A percentile compares a stretch with the other conserved stretches of the same genome.
Conservation (phyloP, 2,113 vertebrate genomes). For the Amazona vittata region DNA sequence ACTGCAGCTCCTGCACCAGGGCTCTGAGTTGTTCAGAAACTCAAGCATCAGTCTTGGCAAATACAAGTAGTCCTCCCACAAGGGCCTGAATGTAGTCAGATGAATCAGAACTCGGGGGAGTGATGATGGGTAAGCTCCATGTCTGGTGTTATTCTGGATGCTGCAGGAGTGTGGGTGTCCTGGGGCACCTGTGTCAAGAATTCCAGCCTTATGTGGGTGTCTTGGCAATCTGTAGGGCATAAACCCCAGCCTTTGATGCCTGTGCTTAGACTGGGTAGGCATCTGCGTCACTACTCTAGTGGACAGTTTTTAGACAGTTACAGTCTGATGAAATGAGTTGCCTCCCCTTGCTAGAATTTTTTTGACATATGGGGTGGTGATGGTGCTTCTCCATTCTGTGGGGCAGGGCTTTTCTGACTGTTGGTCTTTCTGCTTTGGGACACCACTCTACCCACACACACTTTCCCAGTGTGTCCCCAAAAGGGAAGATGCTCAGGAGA, state of each 20-base stretch:
- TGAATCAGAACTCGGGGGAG: not conserved
- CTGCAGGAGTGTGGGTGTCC: not conserved
- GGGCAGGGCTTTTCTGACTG: not conserved
- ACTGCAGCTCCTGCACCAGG: not conserved
- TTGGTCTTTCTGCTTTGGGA: not conserved
- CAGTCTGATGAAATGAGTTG: not conserved
- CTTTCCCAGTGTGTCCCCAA: not conserved
- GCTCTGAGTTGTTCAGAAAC: not conserved
- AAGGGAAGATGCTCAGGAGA: not conserved
- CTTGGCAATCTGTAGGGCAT: not conserved
- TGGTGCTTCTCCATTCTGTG: not conserved
- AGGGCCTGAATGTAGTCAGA: not conserved
- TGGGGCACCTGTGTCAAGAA: fast-evolving
- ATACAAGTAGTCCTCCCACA: not conserved
- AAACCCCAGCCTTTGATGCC: fast-evolving
- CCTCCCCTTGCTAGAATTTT: not conserved
- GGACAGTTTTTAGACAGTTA: fast-evolving
- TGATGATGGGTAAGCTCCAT: fast-evolving
- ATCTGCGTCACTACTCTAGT: not conserved
- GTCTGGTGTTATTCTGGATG: not conserved
- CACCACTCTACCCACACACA: fast-evolving
- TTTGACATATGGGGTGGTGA: fast-evolving
- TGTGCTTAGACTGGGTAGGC: not conserved
- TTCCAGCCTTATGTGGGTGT: fast-evolving
- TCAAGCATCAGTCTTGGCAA: not conserved